Percentiles rank a stretch among this genome's conserved stretches.
Conservation (phyloP, 2,888 invertebrate species). For the Busseola fusca region DNA sequence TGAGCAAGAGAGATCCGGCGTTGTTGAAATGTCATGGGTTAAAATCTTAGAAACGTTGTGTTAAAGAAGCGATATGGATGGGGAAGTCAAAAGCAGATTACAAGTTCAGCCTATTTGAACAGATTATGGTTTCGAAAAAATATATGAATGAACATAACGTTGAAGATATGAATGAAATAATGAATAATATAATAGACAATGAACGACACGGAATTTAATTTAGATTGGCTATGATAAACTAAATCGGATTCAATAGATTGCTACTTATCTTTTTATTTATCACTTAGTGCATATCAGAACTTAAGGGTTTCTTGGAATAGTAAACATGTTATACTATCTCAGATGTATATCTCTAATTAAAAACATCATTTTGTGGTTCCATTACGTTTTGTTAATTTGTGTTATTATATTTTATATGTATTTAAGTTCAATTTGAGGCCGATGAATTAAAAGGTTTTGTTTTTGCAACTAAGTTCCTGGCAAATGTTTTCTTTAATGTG, state of each 20-base stretch:
- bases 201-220: slow-evolving; percentile 3
- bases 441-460: neutral
- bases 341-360: slow-evolving; percentile 10
- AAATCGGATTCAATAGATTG: slow-evolving; percentile 41
- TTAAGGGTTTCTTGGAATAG: slow-evolving; percentile 34
- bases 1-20: neutral
- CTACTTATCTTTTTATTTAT: slow-evolving; percentile 41
- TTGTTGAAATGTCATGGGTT: slow-evolving; percentile 2
- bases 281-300: slow-evolving; percentile 26
- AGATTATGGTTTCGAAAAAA: slow-evolving; percentile 2
- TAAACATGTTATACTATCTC: slow-evolving; percentile 35
- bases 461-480: neutral
- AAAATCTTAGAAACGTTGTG: neutral
- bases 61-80: neutral
- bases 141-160: slow-evolving; percentile 2
- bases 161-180: neutral
- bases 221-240: slow-evolving; percentile 27
- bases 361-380: slow-evolving; percentile 5
- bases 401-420: slow-evolving; percentile 15
- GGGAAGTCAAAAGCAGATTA: neutral
- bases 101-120: neutral
- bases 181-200: neutral
- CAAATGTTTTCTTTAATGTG: neutral
- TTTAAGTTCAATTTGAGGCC: neutral
- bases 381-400: slow-evolving; percentile 7